Base-by-base conservation (phyloP, 2,797 vertebrate species). In the Ctenopoma multispine region DNA sequence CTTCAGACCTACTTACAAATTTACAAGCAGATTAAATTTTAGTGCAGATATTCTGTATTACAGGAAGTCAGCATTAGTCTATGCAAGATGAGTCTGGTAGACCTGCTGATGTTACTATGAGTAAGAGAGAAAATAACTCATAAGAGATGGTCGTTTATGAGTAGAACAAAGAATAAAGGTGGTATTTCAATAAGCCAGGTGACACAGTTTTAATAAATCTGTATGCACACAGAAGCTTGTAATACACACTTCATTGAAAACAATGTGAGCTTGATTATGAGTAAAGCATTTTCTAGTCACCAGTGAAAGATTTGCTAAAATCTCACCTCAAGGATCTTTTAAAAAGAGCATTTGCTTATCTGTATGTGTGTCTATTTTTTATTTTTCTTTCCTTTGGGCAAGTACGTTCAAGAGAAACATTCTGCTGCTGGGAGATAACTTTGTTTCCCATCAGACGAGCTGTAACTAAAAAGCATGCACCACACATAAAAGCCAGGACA, bases 351-450 rank as follows among this genome's bases (percentile, higher is more conserved):
- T 68, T 63, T 69, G 44, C 58, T 72, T 65, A 56, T 75, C 62
- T 55, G 36, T 44, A 31, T 36, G 21, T 63, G 49, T 21, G 21
- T 46, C 17, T 10, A 40, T 51, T 11, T n/a, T 36, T 17, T 18
- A 1, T 55, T 12, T 34, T 7, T 11, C 18, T 15, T 17, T 14
- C 17, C 40, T 6, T 12, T 7, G 29, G 51, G 47, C 64, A 55
- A 53, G 57, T 46, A n/a, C 56, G 57, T 51, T 58, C 29, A n/a
- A 59, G 61, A 81, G 59, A 75, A 61, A 79, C n/a, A 27, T 56
- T 64, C 70, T 80, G 79, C 27, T 51, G 43, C 40, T 27, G 48
- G 57, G 67, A 77, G 79, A 82, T 79, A 80, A 75, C 66, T 63
- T 72, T 10, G 41, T 69, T 73, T 75, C 50, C 65, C 65, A 51